Base-by-base conservation (phyloP, 2,797 vertebrate species). In the Liparis tanakae region DNA sequence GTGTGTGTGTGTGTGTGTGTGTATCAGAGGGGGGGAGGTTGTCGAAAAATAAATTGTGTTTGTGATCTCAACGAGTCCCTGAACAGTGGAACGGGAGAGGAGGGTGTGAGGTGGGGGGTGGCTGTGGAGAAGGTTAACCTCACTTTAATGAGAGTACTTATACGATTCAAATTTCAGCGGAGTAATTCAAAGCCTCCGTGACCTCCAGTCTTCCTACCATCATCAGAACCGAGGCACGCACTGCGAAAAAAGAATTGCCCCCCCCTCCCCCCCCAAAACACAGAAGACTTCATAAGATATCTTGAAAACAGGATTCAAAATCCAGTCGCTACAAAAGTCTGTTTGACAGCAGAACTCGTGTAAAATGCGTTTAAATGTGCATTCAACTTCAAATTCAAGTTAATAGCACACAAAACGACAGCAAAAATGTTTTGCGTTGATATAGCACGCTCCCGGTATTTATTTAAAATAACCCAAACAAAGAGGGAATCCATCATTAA, bases 11-110 rank as follows among this genome's bases (percentile, higher is more conserved):
- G n/a, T 58, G 64, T 41, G 37, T 25, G 55, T 69, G 20, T 46
- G 37, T 46, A 41, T 12, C 50, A 7, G 10, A 50, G 69, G 25
- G 25, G 25, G 25, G 25, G 90, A 90, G 89, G 86, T 69, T 82
- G 88, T 74, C 70, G 22, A 88, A 90, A 92, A 92, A 91, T 87
- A 89, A 85, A 91, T 90, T 84, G 87, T 93, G 89, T 95, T 92
- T 94, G 92, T 90, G 86, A 89, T 90, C 83, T 85, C 46, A 69
- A 79, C 69, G 48, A 84, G 81, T 92, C 90, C 88, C 88, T 48
- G 78, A 84, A 81, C 87, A 87, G 82, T 53, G 44, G 39, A 70
- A 62, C 20, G 62, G 58, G 50, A 55, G 78, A 62, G 33, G 67
- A 48, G 57, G 56, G 51, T 25, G 72, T 63, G 63, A 43, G 65